Conservation (phyloP, 2,888 invertebrate genomes). For the Branchellion lobata region DNA sequence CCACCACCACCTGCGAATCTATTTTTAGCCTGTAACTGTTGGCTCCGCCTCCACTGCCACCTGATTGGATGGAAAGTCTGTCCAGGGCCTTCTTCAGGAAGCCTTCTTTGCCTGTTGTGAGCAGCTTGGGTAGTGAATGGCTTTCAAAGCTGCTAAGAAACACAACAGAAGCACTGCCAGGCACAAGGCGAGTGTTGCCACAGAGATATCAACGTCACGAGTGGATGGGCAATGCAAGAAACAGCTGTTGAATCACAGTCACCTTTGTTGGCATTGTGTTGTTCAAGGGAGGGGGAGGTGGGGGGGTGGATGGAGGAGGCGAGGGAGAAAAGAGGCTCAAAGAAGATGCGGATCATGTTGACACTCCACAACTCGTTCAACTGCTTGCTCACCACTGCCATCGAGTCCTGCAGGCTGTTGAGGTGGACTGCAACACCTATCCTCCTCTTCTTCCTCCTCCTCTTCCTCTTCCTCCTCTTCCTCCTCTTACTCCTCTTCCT, state of each 20-base stretch:
- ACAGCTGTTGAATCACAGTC: too few species aligned
- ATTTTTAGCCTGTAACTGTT: conserved; percentile 69
- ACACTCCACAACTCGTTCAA: conserved; percentile 73
- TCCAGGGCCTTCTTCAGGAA: conserved; percentile 62
- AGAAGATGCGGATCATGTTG: conserved; percentile 63
- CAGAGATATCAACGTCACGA: too few species aligned
- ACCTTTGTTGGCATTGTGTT: too few species aligned
- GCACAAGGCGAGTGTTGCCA: too few species aligned
- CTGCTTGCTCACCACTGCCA: conserved; percentile 71
- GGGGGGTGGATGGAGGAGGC: conserved; percentile 25
- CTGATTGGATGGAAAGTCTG: conserved; percentile 56
- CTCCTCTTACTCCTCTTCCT: too few species aligned
- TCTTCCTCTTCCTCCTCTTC: not conserved
- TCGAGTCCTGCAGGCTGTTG: conserved; percentile 72
- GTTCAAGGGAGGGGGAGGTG: not conserved
- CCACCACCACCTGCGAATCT: conserved; percentile 78
- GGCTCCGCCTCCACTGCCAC: not conserved
- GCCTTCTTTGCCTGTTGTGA: not conserved
- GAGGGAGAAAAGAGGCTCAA: conserved; percentile 54
- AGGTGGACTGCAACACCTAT: not conserved
- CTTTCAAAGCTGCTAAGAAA: too few species aligned
- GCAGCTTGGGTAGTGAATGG: not conserved
- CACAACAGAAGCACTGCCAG: too few species aligned
- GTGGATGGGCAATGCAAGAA: too few species aligned
- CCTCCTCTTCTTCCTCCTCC: not conserved